These are phyloP conservation scores for Polymixis lichenea DNA, from an alignment of 2,888 invertebrate genomes.

Conservation along the genomic window DNA sequence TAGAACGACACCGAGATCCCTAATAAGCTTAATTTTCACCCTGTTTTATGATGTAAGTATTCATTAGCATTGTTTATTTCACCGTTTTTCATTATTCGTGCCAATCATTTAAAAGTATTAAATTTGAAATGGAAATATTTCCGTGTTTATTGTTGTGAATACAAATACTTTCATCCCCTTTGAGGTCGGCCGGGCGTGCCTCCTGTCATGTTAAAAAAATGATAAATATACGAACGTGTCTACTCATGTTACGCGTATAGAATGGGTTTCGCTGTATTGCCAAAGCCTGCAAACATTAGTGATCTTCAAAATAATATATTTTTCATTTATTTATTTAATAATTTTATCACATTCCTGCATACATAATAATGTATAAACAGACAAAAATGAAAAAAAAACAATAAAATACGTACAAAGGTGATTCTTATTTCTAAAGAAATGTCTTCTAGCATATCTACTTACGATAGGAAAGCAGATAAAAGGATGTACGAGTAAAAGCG, in stretches of 20 bases:
- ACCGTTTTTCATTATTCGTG: slow-evolving; percentile 6
- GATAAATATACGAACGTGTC: slow-evolving; percentile 30
- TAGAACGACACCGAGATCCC: too few relatives aligned
- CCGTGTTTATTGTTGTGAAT: slow-evolving; percentile 36
- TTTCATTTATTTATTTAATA: not conserved
- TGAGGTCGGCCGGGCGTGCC: slow-evolving; percentile 42
- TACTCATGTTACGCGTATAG: slow-evolving; percentile 18
- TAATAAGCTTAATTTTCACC: too few relatives aligned
- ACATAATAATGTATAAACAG: too few relatives aligned
- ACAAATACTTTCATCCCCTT: slow-evolving; percentile 41
- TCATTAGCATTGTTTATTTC: not conserved
- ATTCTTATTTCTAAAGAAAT: not conserved
- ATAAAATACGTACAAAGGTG: not conserved
- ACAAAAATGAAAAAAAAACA: not conserved
- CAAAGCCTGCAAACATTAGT: not conserved
- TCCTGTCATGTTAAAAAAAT: slow-evolving; percentile 47
- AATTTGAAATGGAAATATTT: slow-evolving; percentile 34
- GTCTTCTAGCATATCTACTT: too few relatives aligned
- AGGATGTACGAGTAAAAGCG: too few relatives aligned
- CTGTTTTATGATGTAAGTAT: not conserved
- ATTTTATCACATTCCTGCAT: too few relatives aligned
- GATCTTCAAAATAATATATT: not conserved
- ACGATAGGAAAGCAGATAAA: too few relatives aligned
- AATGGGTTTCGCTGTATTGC: not conserved
- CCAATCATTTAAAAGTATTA: slow-evolving; percentile 13